Base-by-base conservation (phyloP, 2,797 vertebrate species). In the Neosilurus hyrtlii region DNA sequence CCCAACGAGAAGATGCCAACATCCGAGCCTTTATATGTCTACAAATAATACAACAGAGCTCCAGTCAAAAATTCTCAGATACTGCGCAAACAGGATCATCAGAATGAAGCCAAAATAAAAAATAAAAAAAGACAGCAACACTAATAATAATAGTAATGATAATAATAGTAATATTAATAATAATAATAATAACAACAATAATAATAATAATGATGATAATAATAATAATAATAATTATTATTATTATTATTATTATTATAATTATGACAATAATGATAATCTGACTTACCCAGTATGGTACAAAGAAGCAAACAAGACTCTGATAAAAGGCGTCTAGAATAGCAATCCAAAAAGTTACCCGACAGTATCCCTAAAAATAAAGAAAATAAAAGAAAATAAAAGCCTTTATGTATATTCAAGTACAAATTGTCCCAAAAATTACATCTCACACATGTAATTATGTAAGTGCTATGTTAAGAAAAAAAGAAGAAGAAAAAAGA, bases 251-350 rank as follows among this genome's bases (percentile, higher is more conserved):
- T 0, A 43, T 43, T 2, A 43, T 43, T 2, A 43, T 43, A 8
- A 43, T 43, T 5, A 43, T 43, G 4, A 43, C 4, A 43, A 43
- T 43, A 43, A 43, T 43, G 43, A 65, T 43, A 43, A 37, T 15
- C 61, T 11, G n/a, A 80, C 84, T 87, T 93, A 99, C 97, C 90
- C 94, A 91, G 88, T 98, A 99, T 7, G 97, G 97, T 49, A 99
- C 88, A 84, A 98, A 98, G 93, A 99, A 99, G 87, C 96, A 97
- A 87, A 96, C 35, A 22, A 99, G 95, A 86, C 97, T 99, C 90
- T 99, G 98, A 87, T 99, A 98, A 92, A 98, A 97, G 7, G 96
- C 97, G 84, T 99, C 98, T 6, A 95, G 61, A 71, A 99, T 95
- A 43, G 95, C 93, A 65, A 96, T 74, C 94, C 95, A 95, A 90